A percentile compares a stretch with the other conserved stretches of the same genome.
phyloP scores from a whole-genome alignment of 2,797 vertebrate genomes.

The Sebastes taczanowskii region DNA sequence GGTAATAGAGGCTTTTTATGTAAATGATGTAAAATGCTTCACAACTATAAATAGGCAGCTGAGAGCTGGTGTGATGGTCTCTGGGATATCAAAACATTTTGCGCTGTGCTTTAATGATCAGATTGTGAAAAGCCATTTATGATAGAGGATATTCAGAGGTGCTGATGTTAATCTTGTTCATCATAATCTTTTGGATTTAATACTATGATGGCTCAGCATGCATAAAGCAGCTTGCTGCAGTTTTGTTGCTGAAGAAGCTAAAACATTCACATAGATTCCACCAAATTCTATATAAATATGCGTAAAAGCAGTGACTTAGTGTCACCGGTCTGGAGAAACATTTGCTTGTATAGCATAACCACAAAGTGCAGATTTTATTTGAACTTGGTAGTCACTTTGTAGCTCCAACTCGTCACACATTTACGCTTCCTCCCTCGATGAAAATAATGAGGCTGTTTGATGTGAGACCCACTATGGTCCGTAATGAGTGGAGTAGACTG shows the following conservation, averaged over 20 bases:
- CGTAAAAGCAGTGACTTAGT: constrained; percentile 4
- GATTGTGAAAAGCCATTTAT: constrained; percentile 36
- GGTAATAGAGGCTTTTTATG: constrained; percentile 75
- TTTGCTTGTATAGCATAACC: constrained; percentile 51
- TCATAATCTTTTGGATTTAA: constrained; percentile 11
- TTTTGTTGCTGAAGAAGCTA: constrained; percentile 8
- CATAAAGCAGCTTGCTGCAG: background rate
- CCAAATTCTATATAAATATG: constrained; percentile 20
- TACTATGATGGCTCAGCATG: background rate
- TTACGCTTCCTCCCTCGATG: constrained; percentile 63
- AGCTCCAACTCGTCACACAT: constrained; percentile 62
- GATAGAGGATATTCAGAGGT: constrained; percentile 40
- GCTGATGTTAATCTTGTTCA: constrained; percentile 27
- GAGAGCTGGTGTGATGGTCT: constrained; percentile 54
- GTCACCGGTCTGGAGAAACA: constrained; percentile 34
- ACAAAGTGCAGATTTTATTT: constrained; percentile 68
- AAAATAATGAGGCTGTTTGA: constrained; percentile 82
- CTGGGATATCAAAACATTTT: constrained; percentile 63
- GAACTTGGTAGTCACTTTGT: constrained; percentile 74
- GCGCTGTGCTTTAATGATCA: constrained; percentile 44
- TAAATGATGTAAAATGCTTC: constrained; percentile 73
- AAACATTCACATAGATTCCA: constrained; percentile 1
- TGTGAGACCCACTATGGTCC: constrained; percentile 68
- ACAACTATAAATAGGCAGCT: constrained; percentile 74
- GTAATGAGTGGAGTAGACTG: constrained; percentile 78